Base-by-base conservation (phyloP, 2,797 vertebrate genomes). In the Hydrolagus colliei region DNA sequence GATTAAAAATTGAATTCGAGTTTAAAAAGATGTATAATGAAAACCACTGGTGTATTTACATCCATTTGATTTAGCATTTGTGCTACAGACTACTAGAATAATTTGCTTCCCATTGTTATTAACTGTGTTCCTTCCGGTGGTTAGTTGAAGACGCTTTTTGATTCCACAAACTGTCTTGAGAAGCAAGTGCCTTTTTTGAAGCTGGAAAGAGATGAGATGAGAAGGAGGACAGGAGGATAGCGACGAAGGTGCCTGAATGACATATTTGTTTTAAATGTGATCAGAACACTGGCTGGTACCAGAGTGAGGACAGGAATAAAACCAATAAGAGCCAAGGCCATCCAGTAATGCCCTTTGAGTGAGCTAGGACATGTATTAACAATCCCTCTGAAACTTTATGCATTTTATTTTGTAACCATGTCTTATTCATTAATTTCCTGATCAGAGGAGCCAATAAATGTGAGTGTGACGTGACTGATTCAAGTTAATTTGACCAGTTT, bases 381-480 rank as follows among this genome's bases (percentile, higher is more conserved):
- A 35, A 16, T 1, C 11, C 79, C 65, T n/a, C 32, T 11, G 12
- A 71, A 20, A 22, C 35, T 71, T 71, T 68, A 71, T 77, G 79
- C 79, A 52, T 84, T 84, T 84, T 71, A 65, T 84, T 4, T 84
- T 52, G 41, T 84, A 52, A 35, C 65, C 65, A 41, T 52, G 20
- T 84, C n/a, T 84, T 41, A n/a, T 20, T 41, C 35, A 84, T 84
- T 84, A 63, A 84, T 68, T 84, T 84, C 65, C 65, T 41, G 5
- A 20, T 68, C 79, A 84, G 9, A 22, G 59, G 63, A 63, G 78
- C 67, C 62, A 80, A 9, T 67, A 67, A 32, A 32, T 63, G 41
- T 52, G 41, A 16, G 74, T 52, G 27, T 68, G 63, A 82, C 67
- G 79, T 65, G 12, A 27, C 62, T 18, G 41, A 59, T 76, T 59